A percentile compares a stretch with the other conserved stretches of the same genome.
Evolutionary conservation across 2,888 invertebrate species (phyloP).

Genomic region (Taenaris catops): DNA sequence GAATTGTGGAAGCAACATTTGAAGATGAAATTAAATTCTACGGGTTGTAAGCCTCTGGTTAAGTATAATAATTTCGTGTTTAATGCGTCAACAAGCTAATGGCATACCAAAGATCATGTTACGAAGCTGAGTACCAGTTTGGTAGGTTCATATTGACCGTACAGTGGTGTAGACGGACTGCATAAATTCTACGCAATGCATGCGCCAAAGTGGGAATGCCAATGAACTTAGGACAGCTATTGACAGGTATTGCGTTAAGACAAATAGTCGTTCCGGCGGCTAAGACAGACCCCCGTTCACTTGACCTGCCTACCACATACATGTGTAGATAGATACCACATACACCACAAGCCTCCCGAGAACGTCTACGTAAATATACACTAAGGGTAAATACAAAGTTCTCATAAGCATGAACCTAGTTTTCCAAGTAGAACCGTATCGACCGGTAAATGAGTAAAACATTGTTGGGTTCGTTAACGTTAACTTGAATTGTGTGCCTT

Average conservation of each 20-base stretch:
- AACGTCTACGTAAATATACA: slow-evolving; percentile 70
- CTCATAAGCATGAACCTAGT: slow-evolving; percentile 44
- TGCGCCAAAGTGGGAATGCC: slow-evolving; percentile 74
- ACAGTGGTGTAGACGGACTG: slow-evolving; percentile 50
- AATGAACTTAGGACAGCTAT: slow-evolving; percentile 76
- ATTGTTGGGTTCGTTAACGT: not conserved
- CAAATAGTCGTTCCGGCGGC: slow-evolving; percentile 71
- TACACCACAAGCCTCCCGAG: slow-evolving; percentile 62
- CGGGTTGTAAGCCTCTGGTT: slow-evolving; percentile 43
- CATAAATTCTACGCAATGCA: slow-evolving; percentile 69
- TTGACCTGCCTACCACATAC: slow-evolving; percentile 52
- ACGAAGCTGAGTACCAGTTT: slow-evolving; percentile 58
- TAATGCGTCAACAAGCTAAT: slow-evolving; percentile 71
- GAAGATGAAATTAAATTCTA: slow-evolving; percentile 34
- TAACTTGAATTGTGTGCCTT: not conserved
- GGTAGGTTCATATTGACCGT: slow-evolving; percentile 53
- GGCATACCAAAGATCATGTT: slow-evolving; percentile 66
- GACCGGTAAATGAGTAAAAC: slow-evolving; percentile 2
- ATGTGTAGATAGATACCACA: slow-evolving; percentile 35
- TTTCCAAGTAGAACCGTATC: slow-evolving; percentile 29
- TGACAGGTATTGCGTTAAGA: slow-evolving; percentile 79
- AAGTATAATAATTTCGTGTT: slow-evolving; percentile 63
- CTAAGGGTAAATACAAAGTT: slow-evolving; percentile 54
- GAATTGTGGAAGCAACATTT: slow-evolving; percentile 34
- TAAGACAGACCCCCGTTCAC: slow-evolving; percentile 71